phyloP scores from a whole-genome alignment of 2,888 invertebrate genomes.

The Gibbula magus region DNA sequence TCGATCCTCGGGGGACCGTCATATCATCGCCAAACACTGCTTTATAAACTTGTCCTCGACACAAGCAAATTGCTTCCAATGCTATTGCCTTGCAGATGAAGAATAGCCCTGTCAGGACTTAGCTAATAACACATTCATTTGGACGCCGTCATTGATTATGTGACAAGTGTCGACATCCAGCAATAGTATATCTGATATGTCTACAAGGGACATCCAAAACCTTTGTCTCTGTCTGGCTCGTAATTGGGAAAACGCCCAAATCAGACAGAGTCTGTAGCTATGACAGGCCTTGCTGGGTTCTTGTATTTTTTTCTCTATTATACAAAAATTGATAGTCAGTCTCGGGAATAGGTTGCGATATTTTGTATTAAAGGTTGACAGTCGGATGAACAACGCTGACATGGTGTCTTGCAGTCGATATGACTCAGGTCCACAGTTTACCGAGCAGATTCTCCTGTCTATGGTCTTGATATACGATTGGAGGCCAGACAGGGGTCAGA shows the following conservation, averaged over 20 bases:
- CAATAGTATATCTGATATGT: slow-evolving; percentile 8
- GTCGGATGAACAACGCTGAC: too few relatives aligned
- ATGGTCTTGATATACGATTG: too few relatives aligned
- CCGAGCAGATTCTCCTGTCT: too few relatives aligned
- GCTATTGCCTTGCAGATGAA: slow-evolving; percentile 15
- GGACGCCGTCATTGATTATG: slow-evolving; percentile 3
- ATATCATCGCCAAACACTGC: not conserved
- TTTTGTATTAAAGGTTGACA: too few relatives aligned
- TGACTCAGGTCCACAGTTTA: too few relatives aligned
- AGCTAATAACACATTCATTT: slow-evolving; percentile 22
- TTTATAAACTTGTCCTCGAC: slow-evolving; percentile 13
- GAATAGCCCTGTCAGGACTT: slow-evolving; percentile 6
- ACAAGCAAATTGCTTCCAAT: not conserved
- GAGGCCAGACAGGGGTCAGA: too few relatives aligned
- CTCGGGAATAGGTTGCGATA: too few relatives aligned
- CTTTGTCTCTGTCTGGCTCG: not conserved
- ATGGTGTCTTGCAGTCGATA: too few relatives aligned
- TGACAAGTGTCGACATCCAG: not conserved
- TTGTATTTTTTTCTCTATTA: too few relatives aligned
- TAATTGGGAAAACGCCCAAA: slow-evolving; percentile 3
- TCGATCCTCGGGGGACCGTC: too few relatives aligned
- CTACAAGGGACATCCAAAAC: not conserved
- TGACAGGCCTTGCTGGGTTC: too few relatives aligned
- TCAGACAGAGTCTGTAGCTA: not conserved
- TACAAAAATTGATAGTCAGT: too few relatives aligned